These are phyloP conservation scores for Platypus cylindrus DNA, from an alignment of 2,888 invertebrate species.

Conservation along the genomic window DNA sequence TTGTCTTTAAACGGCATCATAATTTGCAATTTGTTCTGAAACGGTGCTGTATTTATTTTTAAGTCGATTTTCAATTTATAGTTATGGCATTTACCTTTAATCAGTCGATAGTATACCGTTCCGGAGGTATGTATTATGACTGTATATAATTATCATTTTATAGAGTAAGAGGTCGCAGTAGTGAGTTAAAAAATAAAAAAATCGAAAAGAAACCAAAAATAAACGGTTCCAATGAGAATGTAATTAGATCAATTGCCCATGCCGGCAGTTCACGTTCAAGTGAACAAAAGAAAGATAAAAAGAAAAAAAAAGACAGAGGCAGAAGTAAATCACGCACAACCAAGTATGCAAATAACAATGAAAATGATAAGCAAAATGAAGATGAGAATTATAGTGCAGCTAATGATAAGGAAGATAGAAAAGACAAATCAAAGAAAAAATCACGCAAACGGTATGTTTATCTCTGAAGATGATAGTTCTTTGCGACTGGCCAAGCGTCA, in stretches of 20 bases:
- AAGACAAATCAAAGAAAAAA: conserved; percentile 40
- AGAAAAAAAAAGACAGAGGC: conserved; percentile 5
- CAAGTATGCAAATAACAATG: conserved; percentile 16
- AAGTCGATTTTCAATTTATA: too few species aligned
- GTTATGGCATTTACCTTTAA: too few species aligned
- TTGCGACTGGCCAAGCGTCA: background rate
- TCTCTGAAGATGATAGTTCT: background rate
- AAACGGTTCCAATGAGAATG: conserved; percentile 8
- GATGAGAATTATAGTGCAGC: too few species aligned
- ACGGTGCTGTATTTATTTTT: too few species aligned
- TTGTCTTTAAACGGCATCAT: too few species aligned
- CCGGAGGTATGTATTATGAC: conserved; percentile 5
- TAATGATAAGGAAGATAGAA: conserved; percentile 24
- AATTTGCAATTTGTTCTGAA: too few species aligned
- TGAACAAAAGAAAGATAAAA: conserved; percentile 10
- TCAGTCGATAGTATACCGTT: conserved; percentile 14
- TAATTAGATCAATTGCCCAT: too few species aligned
- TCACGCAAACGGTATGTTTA: conserved; percentile 36
- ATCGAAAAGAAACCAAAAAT: conserved; percentile 9
- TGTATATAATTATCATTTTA: conserved; percentile 1
- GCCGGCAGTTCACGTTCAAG: conserved; percentile 11
- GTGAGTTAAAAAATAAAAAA: too few species aligned
- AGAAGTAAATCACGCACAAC: conserved; percentile 19
- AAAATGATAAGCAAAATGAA: conserved; percentile 14
- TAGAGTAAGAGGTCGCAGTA: conserved; percentile 21